Evolutionary conservation across 2,113 vertebrate genomes (phyloP).

Genomic region (Anseranas semipalmata): DNA sequence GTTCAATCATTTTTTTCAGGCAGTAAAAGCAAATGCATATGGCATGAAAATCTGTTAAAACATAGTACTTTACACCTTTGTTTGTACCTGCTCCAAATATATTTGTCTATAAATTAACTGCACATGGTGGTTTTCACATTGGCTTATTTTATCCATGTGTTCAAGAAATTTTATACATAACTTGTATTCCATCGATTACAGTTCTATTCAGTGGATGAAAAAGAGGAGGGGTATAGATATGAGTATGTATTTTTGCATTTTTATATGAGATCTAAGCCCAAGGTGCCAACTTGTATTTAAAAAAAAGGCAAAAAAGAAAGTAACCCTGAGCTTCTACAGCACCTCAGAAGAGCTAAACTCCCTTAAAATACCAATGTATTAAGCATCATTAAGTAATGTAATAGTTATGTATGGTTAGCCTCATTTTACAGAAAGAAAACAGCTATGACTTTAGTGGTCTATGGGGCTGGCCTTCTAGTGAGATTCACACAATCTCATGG

Average conservation of each 20-base stretch:
- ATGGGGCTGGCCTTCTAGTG: not conserved
- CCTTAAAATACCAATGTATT: not conserved
- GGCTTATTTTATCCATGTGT: constrained; percentile 66
- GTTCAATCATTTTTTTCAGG: constrained; percentile 30
- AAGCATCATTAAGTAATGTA: not conserved
- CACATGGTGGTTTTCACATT: constrained; percentile 70
- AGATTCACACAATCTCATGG: not conserved
- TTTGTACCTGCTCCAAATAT: constrained; percentile 75
- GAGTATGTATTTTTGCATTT: not conserved
- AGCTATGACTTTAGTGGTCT: not conserved
- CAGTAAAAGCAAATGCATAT: constrained; percentile 71
- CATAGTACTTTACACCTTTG: constrained; percentile 72
- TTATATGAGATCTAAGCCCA: not conserved
- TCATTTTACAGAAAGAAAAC: not conserved
- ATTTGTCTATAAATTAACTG: constrained; percentile 74
- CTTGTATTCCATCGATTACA: constrained; percentile 23
- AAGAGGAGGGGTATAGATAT: not conserved
- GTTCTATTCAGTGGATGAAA: not conserved
- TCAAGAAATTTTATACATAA: constrained; percentile 51
- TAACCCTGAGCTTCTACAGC: not conserved
- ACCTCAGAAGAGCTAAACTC: not conserved
- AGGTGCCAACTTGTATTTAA: not conserved
- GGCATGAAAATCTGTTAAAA: constrained; percentile 74
- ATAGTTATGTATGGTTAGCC: not conserved
- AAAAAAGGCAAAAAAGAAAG: not conserved